These are phyloP conservation scores for Orgyia antiqua DNA, from an alignment of 2,888 invertebrate genomes.

Conservation along the genomic window DNA sequence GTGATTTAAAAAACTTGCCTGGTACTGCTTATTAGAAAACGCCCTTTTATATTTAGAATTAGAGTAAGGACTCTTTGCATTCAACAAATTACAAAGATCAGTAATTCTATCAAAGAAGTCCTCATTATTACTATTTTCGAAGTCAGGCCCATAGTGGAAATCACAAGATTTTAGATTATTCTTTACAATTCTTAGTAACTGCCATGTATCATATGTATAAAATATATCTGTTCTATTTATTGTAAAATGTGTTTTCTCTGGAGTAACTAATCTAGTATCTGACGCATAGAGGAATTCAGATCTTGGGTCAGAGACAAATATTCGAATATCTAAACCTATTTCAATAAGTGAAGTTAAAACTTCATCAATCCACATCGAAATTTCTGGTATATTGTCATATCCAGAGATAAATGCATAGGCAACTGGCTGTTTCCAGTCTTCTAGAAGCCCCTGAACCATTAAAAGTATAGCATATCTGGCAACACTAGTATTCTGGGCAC, in stretches of 20 bases:
- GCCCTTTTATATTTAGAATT: constrained; percentile 16
- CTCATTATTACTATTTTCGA: constrained; percentile 14
- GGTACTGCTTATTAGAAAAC: constrained; percentile 22
- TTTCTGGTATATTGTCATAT: constrained; percentile 18
- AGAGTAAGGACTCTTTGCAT: constrained; percentile 12
- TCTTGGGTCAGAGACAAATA: constrained; percentile 23
- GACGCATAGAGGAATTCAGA: constrained; percentile 23
- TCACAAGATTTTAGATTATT: constrained; percentile 23
- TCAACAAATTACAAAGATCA: constrained; percentile 23
- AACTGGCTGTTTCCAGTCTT: constrained; percentile 28
- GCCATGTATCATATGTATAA: constrained; percentile 21
- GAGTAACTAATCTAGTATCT: constrained; percentile 18
- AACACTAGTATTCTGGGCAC: constrained; percentile 18
- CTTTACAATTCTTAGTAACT: constrained; percentile 18
- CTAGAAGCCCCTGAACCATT: constrained; percentile 26
- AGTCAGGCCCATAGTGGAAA: constrained; percentile 18
- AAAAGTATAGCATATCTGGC: constrained; percentile 27
- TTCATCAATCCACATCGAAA: constrained; percentile 28
- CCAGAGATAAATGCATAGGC: constrained; percentile 27
- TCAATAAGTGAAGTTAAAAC: constrained; percentile 19
- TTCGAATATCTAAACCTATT: constrained; percentile 25
- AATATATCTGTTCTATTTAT: constrained; percentile 23
- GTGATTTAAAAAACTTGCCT: constrained; percentile 19
- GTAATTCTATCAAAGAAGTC: constrained; percentile 21
- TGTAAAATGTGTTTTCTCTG: constrained; percentile 23